phyloP scores from a whole-genome alignment of 2,113 vertebrate genomes.

The Erythrolamprus reginae region DNA sequence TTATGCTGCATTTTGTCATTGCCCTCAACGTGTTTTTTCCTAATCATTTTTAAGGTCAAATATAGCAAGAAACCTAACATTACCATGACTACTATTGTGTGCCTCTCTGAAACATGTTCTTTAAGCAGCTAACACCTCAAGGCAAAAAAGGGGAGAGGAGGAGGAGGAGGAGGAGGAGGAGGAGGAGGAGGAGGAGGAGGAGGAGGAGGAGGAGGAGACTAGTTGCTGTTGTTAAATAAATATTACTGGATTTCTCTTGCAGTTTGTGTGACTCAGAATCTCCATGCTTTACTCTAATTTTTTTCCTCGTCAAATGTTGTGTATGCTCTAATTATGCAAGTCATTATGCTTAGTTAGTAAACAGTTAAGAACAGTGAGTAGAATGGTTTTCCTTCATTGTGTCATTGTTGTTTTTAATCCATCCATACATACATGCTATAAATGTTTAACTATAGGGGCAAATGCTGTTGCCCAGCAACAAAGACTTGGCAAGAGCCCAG shows the following conservation, averaged over 20 bases:
- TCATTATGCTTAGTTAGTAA: constrained; percentile 30
- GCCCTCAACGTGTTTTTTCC: neutral
- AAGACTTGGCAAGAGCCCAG: constrained; percentile 57
- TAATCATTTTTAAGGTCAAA: neutral
- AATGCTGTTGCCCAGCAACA: constrained; percentile 64
- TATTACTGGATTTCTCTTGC: accelerated
- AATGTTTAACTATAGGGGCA: constrained; percentile 55
- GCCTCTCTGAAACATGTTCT: neutral
- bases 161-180: neutral
- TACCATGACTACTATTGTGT: neutral
- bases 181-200: too few species aligned
- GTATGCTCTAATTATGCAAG: neutral
- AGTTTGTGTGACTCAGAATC: neutral
- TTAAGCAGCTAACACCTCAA: neutral
- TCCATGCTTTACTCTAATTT: neutral
- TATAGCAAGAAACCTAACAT: neutral
- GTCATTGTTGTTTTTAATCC: constrained; percentile 47
- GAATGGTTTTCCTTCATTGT: constrained; percentile 28
- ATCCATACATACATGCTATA: constrained; percentile 50
- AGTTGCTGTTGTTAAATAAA: neutral
- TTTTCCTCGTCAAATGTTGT: neutral
- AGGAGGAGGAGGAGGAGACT: neutral
- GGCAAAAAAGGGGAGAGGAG: neutral
- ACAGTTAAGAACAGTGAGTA: constrained; percentile 39
- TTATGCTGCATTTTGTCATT: neutral